Evolutionary conservation across 2,113 vertebrate species (phyloP), one percentile per base, ranked within the genome.

Genomic region (Erinaceus europaeus): DNA sequence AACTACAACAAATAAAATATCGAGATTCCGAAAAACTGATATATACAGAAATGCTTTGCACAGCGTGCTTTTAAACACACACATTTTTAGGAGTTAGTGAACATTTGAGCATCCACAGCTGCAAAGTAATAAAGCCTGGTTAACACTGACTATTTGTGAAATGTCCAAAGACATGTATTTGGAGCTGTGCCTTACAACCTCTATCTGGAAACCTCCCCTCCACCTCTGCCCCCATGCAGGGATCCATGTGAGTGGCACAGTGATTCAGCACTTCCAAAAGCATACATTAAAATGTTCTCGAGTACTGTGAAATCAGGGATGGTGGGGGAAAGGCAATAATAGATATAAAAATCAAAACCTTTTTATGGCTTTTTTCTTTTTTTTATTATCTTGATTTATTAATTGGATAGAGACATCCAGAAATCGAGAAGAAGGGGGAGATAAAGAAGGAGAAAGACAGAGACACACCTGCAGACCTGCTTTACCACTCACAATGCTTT

Each of bases 251-350:
- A 65, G 40, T 27, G 21, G 52, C 79, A 90, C 67, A 65, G 64
- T 96, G 95, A 96, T 25, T 96, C 94, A 95, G 95, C 95, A 94
- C 74, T 92, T 94, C 85, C 59, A n/a, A 59, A 65, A 21, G 57
- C 75, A 52, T 36, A 90, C 72, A 29, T 71, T 80, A 92, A 87
- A 86, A 91, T 68, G 42, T 85, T 90, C 68, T 88, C 44, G 65
- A 69, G 9, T 17, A 69, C 84, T 38, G 68, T 17, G 38, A 71
- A 88, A 86, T 55, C 55, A 32, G 75, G 9, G 55, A 55, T 53
- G 67, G 73, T 68, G 57, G 25, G 46, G 53, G 32, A 64, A 65
- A n/a, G 27, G 65, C 23, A 71, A n/a, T n/a, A n/a, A n/a, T 20
- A 89, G 32, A 57, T 32, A 88, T 25, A 68, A 87, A 91, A 86